Base-by-base conservation (phyloP, 2,113 vertebrate genomes). In the Spermophilus dauricus region DNA sequence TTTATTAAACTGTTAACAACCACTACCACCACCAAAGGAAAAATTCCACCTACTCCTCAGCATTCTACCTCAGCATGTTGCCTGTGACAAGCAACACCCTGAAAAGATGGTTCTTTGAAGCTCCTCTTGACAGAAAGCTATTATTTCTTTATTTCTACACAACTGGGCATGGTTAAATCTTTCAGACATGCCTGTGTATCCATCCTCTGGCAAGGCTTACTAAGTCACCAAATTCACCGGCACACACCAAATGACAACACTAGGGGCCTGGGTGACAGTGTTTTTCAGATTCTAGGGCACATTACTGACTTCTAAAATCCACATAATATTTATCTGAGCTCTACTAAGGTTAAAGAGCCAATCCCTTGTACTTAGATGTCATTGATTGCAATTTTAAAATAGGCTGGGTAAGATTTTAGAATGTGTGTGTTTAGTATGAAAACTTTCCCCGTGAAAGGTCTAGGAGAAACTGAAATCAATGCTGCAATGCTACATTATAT, bases 381-480 rank as follows among this genome's bases (percentile, higher is more conserved):
- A 91, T 51, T 67, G 78, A 91, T 89, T 97, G 86, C 53, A 37
- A 56, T 92, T 91, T 93, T n/a, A 80, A 94, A 85, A 82, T 10
- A 89, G 84, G 18, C 77, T 77, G 61, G 65, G 70, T 76, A 16
- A 48, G 89, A 73, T 67, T 87, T 94, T n/a, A 85, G 61, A 86
- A 56, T 24, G 18, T 58, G 82, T 94, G 78, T 87, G 51, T 97
- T 89, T 39, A 70, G 22, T 37, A 14, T 86, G 65, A 97, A 98
- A 98, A 98, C 97, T 98, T 98, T 98, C 95, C 96, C 94, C 83
- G 90, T 81, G 86, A 98, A 94, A 96, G 85, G 96, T 51, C 63
- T 93, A 65, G 77, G 97, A 73, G 83, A 98, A 82, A 85, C 92
- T 42, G 93, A 97, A 93, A 95, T 97, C 86, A 72, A 97, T 97